phyloP scores from a whole-genome alignment of 2,888 invertebrate genomes.

The Siphlonurus alternatus region DNA sequence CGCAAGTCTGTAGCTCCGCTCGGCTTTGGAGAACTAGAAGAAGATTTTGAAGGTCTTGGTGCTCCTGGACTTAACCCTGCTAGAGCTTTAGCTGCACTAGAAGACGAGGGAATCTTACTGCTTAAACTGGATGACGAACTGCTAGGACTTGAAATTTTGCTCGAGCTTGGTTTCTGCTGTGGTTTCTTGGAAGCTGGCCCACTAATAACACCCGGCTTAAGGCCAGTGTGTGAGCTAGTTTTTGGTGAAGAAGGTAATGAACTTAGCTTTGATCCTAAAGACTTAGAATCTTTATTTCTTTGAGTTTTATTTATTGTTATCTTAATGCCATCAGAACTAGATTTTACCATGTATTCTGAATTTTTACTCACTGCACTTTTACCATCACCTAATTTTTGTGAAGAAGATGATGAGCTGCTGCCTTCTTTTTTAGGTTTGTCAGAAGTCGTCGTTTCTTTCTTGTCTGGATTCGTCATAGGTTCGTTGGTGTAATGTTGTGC shows the following conservation, averaged over 20 bases:
- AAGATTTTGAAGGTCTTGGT: conserved; percentile 11
- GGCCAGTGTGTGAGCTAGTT: conserved; percentile 48
- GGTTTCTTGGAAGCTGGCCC: conserved; percentile 75
- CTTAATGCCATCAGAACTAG: conserved; percentile 77
- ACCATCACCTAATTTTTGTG: conserved; percentile 22
- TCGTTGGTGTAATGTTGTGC: conserved; percentile 40
- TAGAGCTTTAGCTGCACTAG: conserved; percentile 20
- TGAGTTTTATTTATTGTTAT: conserved; percentile 78
- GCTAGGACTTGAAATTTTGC: conserved; percentile 7
- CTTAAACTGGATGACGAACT: conserved; percentile 18
- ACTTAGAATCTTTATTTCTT: conserved; percentile 39
- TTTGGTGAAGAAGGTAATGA: conserved; percentile 42
- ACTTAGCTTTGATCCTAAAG: conserved; percentile 9
- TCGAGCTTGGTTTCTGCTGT: conserved; percentile 34
- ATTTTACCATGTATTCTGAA: conserved; percentile 78
- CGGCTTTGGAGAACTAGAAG: conserved; percentile 5
- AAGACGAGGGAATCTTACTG: conserved; percentile 21
- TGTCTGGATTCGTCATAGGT: conserved; percentile 10
- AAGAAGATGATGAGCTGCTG: conserved; percentile 19
- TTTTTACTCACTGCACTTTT: conserved; percentile 35
- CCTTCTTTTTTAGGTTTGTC: conserved; percentile 11
- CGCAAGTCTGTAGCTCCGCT: conserved; percentile 6
- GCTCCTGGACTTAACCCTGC: conserved; percentile 20
- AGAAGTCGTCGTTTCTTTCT: conserved; percentile 9
- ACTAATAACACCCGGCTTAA: conserved; percentile 71